Base-by-base conservation (phyloP, 2,888 invertebrate genomes). In the Pammene aurita region DNA sequence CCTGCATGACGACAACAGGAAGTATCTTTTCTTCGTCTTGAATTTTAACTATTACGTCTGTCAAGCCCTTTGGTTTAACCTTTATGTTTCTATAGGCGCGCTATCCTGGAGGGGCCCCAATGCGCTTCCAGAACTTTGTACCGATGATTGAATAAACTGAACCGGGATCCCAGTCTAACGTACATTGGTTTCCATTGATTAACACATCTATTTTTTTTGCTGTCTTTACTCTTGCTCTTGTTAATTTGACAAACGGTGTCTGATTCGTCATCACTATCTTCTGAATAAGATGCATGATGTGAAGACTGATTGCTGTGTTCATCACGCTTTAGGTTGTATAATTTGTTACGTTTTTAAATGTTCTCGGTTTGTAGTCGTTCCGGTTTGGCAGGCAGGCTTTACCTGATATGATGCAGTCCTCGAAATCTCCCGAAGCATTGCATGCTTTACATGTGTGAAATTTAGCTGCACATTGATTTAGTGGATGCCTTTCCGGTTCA, bases 121-220 rank as follows among this genome's bases (percentile, higher is more conserved):
- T 46, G 10, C 14, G 46, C 14, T 7, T n/a, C 46, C 46, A 46
- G 5, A 46, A 46, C 10, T 41, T 4, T 1, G 62, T 62, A 16
- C 18, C 52, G 0, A 62, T 62, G 13, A 62, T 62, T 11, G 62
- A 62, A 26, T 62, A 62, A 1, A 18, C 16, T n/a, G 52, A 62
- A 2, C 62, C 62, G 11, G 62, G 62, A n/a, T 62, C 52, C 52
- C 62, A 62, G 16, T 62, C 62, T 16, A 62, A 11, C 2, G 62
- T 62, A 7, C 52, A 62, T 1, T 4, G 41, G 5, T 6, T 48
- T 10, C 26, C 38, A 50, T 61, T 61, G 13, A 61, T 50, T 0
- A 50, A n/a, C n/a, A n/a, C n/a, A n/a, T n/a, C n/a, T n/a, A n/a
- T n/a, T n/a, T n/a, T n/a, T n/a, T n/a, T n/a, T n/a, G n/a, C n/a